Conservation (phyloP, 2,888 invertebrate species). For the Schizaphis graminum region DNA sequence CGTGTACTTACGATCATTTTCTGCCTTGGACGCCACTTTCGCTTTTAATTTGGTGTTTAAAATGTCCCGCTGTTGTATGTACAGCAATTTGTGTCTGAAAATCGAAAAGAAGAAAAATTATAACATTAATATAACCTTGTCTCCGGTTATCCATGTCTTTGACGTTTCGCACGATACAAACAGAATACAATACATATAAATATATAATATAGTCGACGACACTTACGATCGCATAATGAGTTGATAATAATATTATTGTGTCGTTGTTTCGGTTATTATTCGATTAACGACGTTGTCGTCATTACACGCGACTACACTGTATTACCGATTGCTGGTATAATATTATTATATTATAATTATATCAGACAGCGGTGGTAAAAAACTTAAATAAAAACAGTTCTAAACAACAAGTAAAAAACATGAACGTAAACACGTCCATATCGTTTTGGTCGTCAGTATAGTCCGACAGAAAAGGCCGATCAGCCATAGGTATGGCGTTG, state of each 20-base stretch:
- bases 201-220: neutral
- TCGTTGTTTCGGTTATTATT: neutral
- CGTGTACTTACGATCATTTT: constrained; percentile 51
- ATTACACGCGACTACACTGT: neutral
- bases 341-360: neutral
- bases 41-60: constrained; percentile 52
- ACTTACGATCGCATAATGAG: constrained; percentile 17
- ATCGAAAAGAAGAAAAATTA: neutral
- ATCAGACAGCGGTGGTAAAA: neutral
- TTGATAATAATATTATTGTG: neutral
- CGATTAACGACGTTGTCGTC: neutral
- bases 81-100: constrained; percentile 48
- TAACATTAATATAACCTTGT: neutral
- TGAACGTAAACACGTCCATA: constrained; percentile 81
- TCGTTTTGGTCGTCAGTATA: constrained; percentile 71
- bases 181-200: neutral
- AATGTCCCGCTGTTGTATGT: constrained; percentile 46
- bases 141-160: neutral
- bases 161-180: neutral
- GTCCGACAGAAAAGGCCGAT: constrained; percentile 22
- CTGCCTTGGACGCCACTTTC: constrained; percentile 63
- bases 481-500: constrained; percentile 44
- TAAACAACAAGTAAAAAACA: constrained; percentile 84
- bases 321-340: neutral
- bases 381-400: constrained; percentile 82